These are phyloP conservation scores for Pseudomyrmex pallidus DNA, from an alignment of 1,140 invertebrate genomes.

Conservation along the genomic window DNA sequence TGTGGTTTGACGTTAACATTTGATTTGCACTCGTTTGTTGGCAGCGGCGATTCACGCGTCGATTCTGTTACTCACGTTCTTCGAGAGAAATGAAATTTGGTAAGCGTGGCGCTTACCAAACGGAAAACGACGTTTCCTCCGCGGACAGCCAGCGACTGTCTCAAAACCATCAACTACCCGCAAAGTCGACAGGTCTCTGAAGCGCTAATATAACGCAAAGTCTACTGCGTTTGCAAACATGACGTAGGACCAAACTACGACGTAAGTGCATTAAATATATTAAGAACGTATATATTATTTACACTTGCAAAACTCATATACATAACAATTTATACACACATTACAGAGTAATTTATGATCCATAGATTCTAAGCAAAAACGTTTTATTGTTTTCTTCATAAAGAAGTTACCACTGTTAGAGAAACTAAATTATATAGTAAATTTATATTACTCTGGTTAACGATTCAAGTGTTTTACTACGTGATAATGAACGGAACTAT, in stretches of 20 bases:
- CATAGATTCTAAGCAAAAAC: too few species aligned
- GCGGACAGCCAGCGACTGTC: neutral
- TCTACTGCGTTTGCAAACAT: neutral
- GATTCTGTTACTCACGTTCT: neutral
- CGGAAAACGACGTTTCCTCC: neutral
- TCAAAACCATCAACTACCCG: neutral
- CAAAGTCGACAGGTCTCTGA: neutral
- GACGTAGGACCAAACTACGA: too few species aligned
- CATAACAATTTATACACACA: too few species aligned
- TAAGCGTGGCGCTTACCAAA: neutral
- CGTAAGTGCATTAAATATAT: too few species aligned
- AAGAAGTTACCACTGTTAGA: too few species aligned
- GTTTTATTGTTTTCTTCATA: too few species aligned
- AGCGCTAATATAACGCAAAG: neutral
- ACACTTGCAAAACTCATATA: too few species aligned
- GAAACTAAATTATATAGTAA: too few species aligned
- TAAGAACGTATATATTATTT: too few species aligned
- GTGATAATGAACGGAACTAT: neutral
- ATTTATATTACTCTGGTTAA: too few species aligned
- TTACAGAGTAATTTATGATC: too few species aligned
- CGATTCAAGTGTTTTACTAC: neutral
- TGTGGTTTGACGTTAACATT: neutral
- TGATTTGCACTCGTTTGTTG: conserved; percentile 14
- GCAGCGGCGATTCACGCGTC: neutral
- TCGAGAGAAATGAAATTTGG: neutral